Evolutionary conservation across 2,888 invertebrate species (phyloP).

Genomic region (Rhyacophila evoluta): DNA sequence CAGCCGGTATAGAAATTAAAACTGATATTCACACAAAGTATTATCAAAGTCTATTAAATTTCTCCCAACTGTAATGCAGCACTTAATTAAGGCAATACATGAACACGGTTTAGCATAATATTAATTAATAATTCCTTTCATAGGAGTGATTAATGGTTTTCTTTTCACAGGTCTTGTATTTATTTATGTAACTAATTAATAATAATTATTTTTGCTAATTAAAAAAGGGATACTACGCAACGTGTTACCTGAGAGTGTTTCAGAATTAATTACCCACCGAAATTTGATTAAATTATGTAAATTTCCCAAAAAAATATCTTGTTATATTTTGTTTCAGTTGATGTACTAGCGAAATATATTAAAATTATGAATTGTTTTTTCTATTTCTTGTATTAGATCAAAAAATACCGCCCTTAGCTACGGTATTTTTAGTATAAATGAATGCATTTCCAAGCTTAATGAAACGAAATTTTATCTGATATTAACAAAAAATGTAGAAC

Average conservation of each 20-base stretch:
- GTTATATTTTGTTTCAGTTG: too few relatives aligned
- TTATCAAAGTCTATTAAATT: not conserved
- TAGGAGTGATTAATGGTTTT: not conserved
- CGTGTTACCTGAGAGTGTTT: not conserved
- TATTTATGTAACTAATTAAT: slow-evolving; percentile 10
- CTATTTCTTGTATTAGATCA: too few relatives aligned
- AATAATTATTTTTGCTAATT: not conserved
- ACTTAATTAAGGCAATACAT: not conserved
- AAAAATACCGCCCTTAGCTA: too few relatives aligned
- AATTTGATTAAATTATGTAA: slow-evolving; percentile 17
- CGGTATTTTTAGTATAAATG: too few relatives aligned
- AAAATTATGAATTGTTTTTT: too few relatives aligned
- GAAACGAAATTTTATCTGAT: too few relatives aligned
- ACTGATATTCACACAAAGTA: not conserved
- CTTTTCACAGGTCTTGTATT: slow-evolving; percentile 17
- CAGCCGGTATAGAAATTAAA: not conserved
- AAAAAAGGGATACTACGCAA: not conserved
- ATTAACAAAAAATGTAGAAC: too few relatives aligned
- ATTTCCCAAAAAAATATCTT: not conserved
- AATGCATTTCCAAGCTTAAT: too few relatives aligned
- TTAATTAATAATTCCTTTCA: not conserved
- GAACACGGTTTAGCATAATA: slow-evolving; percentile 1
- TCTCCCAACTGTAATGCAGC: not conserved
- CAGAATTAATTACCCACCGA: not conserved
- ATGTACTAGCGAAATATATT: too few relatives aligned